phyloP scores from a whole-genome alignment of 2,113 vertebrate species.

The Ictalurus punctatus region DNA sequence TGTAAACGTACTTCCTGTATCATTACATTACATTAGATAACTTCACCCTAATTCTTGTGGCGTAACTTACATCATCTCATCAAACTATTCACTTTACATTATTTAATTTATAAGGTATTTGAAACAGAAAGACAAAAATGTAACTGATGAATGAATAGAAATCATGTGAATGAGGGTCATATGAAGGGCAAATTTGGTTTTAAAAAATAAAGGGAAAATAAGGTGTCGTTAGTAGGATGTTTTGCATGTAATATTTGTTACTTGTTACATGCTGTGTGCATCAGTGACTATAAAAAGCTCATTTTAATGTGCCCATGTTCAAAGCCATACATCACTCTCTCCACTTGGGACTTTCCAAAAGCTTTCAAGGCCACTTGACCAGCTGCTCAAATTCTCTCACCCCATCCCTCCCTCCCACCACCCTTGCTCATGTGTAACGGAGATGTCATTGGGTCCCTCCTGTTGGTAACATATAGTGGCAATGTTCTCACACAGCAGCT shows the following conservation, averaged over 20 bases:
- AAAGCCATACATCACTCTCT: slow-evolving; percentile 30
- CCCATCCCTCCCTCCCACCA: not conserved
- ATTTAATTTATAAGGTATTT: not conserved
- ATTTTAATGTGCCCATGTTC: slow-evolving; percentile 48
- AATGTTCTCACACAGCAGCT: slow-evolving; percentile 45
- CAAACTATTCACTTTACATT: not conserved
- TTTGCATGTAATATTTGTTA: not conserved
- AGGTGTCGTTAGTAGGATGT: not conserved
- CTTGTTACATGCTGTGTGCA: not conserved
- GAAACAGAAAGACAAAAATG: not conserved
- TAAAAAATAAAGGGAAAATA: too few relatives aligned
- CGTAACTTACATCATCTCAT: not conserved
- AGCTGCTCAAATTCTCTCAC: slow-evolving; percentile 51
- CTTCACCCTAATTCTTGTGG: not conserved
- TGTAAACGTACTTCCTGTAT: not conserved
- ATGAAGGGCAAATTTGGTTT: not conserved
- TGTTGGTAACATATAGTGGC: slow-evolving; percentile 47
- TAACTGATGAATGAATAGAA: not conserved
- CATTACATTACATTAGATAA: not conserved
- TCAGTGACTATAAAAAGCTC: not conserved
- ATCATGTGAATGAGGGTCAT: not conserved
- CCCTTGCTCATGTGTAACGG: slow-evolving; percentile 18
- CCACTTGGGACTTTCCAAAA: slow-evolving; percentile 21
- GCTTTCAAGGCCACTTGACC: slow-evolving; percentile 52
- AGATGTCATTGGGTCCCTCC: slow-evolving; percentile 44